phyloP scores from a whole-genome alignment of 2,113 vertebrate species.

The Regulus satrapa region DNA sequence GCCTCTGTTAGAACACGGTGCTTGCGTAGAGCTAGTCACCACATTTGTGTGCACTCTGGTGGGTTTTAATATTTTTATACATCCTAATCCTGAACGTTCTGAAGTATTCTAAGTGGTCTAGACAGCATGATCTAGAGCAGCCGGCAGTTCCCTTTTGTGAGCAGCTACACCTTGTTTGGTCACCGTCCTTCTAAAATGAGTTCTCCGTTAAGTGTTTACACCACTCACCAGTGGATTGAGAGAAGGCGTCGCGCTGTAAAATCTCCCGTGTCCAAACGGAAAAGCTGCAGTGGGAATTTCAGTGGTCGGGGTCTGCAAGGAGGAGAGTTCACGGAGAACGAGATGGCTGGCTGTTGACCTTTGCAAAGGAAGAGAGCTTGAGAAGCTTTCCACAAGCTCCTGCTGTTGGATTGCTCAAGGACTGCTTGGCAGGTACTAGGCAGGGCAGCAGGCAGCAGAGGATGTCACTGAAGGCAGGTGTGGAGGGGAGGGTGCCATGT shows the following conservation, averaged over 20 bases:
- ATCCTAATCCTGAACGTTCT: constrained; percentile 40
- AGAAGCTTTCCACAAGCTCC: background rate
- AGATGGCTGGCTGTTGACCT: background rate
- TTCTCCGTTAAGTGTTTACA: constrained; percentile 39
- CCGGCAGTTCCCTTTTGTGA: background rate
- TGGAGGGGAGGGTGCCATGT: background rate
- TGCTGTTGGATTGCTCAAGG: background rate
- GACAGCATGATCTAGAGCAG: constrained; percentile 56
- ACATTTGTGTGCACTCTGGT: constrained; percentile 54
- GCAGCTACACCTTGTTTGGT: constrained; percentile 35
- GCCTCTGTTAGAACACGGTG: constrained; percentile 53
- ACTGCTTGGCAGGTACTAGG: background rate
- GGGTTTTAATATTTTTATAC: constrained; percentile 64
- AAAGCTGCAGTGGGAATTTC: constrained; percentile 2
- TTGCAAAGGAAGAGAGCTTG: background rate
- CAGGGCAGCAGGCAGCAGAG: background rate
- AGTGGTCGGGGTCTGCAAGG: constrained; percentile 12
- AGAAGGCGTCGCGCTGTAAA: background rate
- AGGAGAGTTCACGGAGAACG: constrained; percentile 8
- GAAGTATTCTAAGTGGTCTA: constrained; percentile 45
- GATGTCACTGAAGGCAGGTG: background rate
- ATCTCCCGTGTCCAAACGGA: background rate
- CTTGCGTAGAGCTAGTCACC: constrained; percentile 56
- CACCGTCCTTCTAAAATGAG: constrained; percentile 6
- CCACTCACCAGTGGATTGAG: background rate